These are phyloP conservation scores for Taurulus bubalis DNA, from an alignment of 2,113 vertebrate species.

Conservation along the genomic window DNA sequence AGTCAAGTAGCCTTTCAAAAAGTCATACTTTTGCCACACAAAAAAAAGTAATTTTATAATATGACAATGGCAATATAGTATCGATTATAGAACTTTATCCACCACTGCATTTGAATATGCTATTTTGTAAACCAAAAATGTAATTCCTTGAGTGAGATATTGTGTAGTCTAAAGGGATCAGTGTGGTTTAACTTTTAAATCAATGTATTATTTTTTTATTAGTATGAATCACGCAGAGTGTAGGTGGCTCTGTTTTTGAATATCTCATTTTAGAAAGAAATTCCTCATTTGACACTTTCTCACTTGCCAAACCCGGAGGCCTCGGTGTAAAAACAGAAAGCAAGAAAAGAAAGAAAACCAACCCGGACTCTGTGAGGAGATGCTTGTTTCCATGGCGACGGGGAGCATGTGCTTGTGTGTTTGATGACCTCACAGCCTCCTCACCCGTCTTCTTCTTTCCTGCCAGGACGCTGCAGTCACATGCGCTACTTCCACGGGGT, in stretches of 20 bases:
- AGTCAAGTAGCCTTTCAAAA: no score
- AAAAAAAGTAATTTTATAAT: background rate
- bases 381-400: conserved; percentile 75
- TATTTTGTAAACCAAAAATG: background rate
- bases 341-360: conserved; percentile 27
- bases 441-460: conserved; percentile 37
- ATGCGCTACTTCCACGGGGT: background rate
- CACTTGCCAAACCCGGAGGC: conserved; percentile 37
- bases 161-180: background rate
- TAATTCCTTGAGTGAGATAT: background rate
- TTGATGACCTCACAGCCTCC: conserved; percentile 57
- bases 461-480: conserved; percentile 42
- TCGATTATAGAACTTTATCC: background rate
- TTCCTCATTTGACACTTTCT: conserved; percentile 50
- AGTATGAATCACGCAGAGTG: conserved; percentile 51
- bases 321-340: conserved; percentile 22
- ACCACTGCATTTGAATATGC: background rate
- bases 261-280: conserved; percentile 54
- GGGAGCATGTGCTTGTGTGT: conserved; percentile 63
- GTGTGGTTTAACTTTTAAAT: conserved; percentile 6
- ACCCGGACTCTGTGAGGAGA: conserved; percentile 40
- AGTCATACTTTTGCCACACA: background rate
- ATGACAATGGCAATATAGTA: background rate
- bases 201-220: conserved; percentile 2
- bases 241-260: conserved; percentile 51